Conservation (phyloP, 1,140 invertebrate genomes). For the Drosophila suzukii region DNA sequence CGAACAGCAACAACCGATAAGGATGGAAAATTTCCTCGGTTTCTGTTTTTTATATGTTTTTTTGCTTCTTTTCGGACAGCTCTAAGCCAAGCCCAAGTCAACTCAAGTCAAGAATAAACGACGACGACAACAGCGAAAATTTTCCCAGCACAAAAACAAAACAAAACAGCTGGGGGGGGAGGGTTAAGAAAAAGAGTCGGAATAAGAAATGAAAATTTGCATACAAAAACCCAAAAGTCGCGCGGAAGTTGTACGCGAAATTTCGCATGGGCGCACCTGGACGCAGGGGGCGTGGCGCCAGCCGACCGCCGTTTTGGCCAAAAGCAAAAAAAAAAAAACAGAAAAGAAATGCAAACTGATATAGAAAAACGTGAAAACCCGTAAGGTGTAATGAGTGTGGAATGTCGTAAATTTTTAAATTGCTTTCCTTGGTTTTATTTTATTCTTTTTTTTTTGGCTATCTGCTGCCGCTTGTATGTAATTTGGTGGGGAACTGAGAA, state of each 20-base stretch:
- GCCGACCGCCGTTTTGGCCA: slow-evolving; percentile 33
- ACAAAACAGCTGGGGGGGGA: not conserved
- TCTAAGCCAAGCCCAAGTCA: slow-evolving; percentile 41
- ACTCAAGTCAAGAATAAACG: slow-evolving; percentile 48
- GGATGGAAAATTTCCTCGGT: slow-evolving; percentile 46
- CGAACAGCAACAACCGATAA: slow-evolving; percentile 53
- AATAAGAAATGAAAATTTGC: slow-evolving; percentile 68
- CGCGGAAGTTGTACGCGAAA: slow-evolving; percentile 74
- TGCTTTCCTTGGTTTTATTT: slow-evolving; percentile 49
- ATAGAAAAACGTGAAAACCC: slow-evolving; percentile 25
- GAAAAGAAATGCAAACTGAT: not conserved
- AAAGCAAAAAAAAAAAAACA: slow-evolving; percentile 8
- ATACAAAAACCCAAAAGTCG: slow-evolving; percentile 64
- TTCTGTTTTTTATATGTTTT: slow-evolving; percentile 31
- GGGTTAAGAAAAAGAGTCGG: slow-evolving; percentile 19
- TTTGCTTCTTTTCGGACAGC: slow-evolving; percentile 40
- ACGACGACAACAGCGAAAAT: slow-evolving; percentile 32
- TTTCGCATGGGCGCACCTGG: slow-evolving; percentile 69
- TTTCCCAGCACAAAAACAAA: slow-evolving; percentile 38
- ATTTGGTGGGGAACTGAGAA: slow-evolving; percentile 53
- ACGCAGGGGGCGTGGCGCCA: slow-evolving; percentile 57
- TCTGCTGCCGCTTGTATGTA: slow-evolving; percentile 55
- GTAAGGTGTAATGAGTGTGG: slow-evolving; percentile 80
- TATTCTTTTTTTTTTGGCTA: slow-evolving; percentile 31
- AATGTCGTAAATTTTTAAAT: slow-evolving; percentile 82